phyloP scores from a whole-genome alignment of 2,113 vertebrate species.

The Oxygymnocypris stewartii region DNA sequence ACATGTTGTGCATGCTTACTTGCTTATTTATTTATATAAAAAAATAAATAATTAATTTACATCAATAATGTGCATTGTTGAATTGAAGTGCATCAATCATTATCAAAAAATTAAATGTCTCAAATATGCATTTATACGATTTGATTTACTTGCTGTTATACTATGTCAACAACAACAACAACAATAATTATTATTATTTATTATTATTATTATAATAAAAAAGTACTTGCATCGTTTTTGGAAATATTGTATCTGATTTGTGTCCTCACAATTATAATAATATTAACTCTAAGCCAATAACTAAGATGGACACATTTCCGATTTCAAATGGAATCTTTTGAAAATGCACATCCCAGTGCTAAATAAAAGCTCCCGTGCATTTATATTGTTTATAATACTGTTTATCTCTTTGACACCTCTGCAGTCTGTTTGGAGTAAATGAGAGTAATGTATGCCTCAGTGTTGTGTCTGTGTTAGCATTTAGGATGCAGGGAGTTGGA shows the following conservation, averaged over 20 bases:
- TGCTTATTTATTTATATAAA: too few species aligned
- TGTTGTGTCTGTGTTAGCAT: conserved; percentile 56
- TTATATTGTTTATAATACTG: neutral
- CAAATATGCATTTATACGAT: neutral
- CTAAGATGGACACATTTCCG: neutral
- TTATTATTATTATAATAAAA: too few species aligned
- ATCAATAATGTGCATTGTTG: too few species aligned
- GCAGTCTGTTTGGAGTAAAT: conserved; percentile 37
- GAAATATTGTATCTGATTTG: too few species aligned
- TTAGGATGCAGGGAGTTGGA: conserved; percentile 59
- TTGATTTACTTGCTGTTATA: neutral
- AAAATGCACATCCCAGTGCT: neutral
- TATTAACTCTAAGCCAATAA: neutral
- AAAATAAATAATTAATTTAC: too few species aligned
- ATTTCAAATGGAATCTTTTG: neutral
- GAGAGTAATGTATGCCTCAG: conserved; percentile 42
- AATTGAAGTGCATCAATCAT: too few species aligned
- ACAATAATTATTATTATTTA: too few species aligned
- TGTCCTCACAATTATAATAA: too few species aligned
- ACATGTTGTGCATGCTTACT: too few species aligned
- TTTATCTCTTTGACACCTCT: conserved; percentile 33
- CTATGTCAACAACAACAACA: neutral
- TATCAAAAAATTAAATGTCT: too few species aligned
- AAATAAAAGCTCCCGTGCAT: neutral
- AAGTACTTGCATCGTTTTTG: too few species aligned